Evolutionary conservation across 1,140 invertebrate species (phyloP).

Genomic region (Pseudomyrmex dendroicus): DNA sequence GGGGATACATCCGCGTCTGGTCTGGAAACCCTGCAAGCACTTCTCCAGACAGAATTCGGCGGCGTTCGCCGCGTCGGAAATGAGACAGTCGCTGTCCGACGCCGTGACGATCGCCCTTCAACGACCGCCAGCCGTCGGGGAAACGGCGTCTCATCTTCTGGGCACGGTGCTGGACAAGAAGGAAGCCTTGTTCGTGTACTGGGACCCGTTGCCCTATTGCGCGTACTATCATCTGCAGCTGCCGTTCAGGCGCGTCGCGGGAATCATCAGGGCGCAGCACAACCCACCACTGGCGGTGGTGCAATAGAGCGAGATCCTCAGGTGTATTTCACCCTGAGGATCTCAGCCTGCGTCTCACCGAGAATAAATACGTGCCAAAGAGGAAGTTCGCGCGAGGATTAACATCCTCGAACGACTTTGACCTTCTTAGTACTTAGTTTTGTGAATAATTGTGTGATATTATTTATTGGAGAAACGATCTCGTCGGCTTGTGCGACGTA

Average conservation of each 20-base stretch:
- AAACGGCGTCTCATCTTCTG: constrained; percentile 86
- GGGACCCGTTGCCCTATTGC: constrained; percentile 93
- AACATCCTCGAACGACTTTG: not conserved
- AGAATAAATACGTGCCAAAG: constrained; percentile 31
- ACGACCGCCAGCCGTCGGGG: constrained; percentile 77
- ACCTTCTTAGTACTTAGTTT: constrained; percentile 31
- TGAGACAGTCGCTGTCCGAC: constrained; percentile 84
- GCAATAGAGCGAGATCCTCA: constrained; percentile 68
- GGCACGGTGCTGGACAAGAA: constrained; percentile 88
- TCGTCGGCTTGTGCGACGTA: not conserved
- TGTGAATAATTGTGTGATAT: constrained; percentile 53
- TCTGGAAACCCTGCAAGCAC: constrained; percentile 88
- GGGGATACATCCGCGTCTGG: constrained; percentile 87
- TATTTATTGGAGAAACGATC: constrained; percentile 40
- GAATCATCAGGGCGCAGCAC: constrained; percentile 83
- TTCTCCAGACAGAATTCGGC: constrained; percentile 86
- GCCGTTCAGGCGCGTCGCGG: constrained; percentile 87
- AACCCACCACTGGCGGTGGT: constrained; percentile 78
- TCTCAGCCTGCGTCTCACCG: not conserved
- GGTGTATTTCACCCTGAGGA: not conserved
- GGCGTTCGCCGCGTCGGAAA: constrained; percentile 81
- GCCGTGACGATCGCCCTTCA: constrained; percentile 84
- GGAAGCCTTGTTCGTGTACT: constrained; percentile 91
- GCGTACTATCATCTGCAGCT: constrained; percentile 92
- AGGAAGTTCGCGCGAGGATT: not conserved